These are phyloP conservation scores for Luscinia luscinia DNA, from an alignment of 2,797 vertebrate genomes.

Conservation along the genomic window DNA sequence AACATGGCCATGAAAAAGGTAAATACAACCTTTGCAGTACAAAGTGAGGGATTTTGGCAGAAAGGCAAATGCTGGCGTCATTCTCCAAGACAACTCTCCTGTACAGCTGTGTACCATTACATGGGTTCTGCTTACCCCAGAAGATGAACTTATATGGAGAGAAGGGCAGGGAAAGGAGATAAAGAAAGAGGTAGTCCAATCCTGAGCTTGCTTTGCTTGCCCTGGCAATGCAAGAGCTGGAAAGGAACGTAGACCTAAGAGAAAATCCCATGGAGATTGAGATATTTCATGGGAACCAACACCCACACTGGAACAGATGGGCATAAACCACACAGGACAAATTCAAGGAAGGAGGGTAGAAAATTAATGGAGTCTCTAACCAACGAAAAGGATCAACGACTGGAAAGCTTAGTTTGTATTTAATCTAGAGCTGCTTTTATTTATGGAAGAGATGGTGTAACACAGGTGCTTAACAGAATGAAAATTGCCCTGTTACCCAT, in stretches of 20 bases:
- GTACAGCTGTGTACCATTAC: fast-evolving
- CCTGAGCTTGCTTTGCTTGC: background rate
- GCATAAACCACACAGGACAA: background rate
- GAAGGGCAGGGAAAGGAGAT: background rate
- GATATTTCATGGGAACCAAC: background rate
- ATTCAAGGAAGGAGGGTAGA: background rate
- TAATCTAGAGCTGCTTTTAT: background rate
- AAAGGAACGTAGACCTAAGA: background rate
- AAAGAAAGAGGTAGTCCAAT: background rate
- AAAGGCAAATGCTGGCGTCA: background rate
- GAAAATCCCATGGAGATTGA: background rate
- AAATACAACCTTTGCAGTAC: background rate
- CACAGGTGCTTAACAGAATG: background rate
- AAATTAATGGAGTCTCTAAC: background rate
- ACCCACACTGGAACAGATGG: background rate
- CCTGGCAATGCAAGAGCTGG: background rate
- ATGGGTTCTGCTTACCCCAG: background rate
- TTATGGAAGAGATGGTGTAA: background rate
- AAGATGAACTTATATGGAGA: background rate
- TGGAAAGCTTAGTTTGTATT: background rate
- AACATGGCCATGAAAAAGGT: constrained; percentile 32
- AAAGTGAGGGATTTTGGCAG: background rate
- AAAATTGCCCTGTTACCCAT: background rate
- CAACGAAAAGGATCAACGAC: background rate
- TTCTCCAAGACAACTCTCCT: background rate